phyloP scores from a whole-genome alignment of 2,888 invertebrate genomes.

The Autographa gamma region DNA sequence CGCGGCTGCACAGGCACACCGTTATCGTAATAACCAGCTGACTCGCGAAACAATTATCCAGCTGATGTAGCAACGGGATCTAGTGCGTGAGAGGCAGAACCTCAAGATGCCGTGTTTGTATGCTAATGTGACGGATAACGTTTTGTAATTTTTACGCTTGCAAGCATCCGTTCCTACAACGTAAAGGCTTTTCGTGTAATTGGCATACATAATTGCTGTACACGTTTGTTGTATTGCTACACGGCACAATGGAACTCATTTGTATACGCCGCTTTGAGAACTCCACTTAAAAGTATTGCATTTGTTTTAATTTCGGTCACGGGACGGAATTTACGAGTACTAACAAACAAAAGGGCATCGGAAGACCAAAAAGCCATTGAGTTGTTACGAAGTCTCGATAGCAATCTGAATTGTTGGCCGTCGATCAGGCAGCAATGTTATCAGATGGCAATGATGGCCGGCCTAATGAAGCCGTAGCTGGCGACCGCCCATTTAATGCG shows the following conservation, averaged over 20 bases:
- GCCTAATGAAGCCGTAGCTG: conserved; percentile 69
- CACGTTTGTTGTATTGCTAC: conserved; percentile 40
- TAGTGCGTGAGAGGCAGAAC: conserved; percentile 54
- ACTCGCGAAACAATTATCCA: conserved; percentile 76
- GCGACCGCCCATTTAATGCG: conserved; percentile 65
- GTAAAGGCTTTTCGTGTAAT: conserved; percentile 44
- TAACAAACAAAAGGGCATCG: conserved; percentile 11
- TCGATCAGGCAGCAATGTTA: conserved; percentile 57
- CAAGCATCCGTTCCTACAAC: conserved; percentile 44
- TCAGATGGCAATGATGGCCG: conserved; percentile 63
- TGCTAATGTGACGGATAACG: conserved; percentile 48
- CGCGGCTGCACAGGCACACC: conserved; percentile 61
- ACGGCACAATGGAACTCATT: conserved; percentile 45
- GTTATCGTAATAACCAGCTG: conserved; percentile 74
- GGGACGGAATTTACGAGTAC: not conserved
- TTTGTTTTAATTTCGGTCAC: conserved; percentile 13
- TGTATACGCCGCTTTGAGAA: conserved; percentile 38
- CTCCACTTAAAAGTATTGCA: conserved; percentile 9
- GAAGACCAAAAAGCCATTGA: conserved; percentile 37
- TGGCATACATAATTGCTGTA: conserved; percentile 44
- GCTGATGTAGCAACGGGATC: conserved; percentile 65
- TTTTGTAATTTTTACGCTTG: conserved; percentile 57
- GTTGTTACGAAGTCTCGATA: conserved; percentile 41
- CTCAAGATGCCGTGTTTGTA: conserved; percentile 51
- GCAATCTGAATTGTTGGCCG: conserved; percentile 48